Evolutionary conservation across 2,888 invertebrate species (phyloP).

Genomic region (Gisinianus flammeolus): DNA sequence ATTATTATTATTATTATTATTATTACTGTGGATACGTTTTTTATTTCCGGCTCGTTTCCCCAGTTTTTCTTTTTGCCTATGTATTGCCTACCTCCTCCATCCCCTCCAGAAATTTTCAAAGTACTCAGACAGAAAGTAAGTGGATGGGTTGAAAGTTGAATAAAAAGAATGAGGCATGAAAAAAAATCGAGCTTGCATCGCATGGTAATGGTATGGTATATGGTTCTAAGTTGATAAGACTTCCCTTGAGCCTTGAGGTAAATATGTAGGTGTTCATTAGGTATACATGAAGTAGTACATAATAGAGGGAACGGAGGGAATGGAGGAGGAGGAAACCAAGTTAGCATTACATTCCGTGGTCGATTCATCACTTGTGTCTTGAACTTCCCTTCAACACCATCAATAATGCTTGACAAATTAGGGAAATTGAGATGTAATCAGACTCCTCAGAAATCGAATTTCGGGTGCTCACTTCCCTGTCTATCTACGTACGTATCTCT

Average conservation of each 20-base stretch:
- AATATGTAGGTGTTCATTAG: not conserved
- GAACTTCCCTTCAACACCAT: slow-evolving; percentile 14
- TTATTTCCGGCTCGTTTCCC: too few species aligned
- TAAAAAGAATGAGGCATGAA: too few species aligned
- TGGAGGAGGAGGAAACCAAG: not conserved
- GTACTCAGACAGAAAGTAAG: too few species aligned
- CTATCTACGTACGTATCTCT: not conserved
- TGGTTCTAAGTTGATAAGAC: too few species aligned
- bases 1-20: too few species aligned
- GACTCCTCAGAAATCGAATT: slow-evolving; percentile 12
- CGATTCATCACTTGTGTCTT: not conserved
- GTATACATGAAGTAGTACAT: not conserved
- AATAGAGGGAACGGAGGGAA: not conserved
- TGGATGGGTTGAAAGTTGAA: too few species aligned
- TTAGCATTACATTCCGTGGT: not conserved
- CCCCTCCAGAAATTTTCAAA: too few species aligned
- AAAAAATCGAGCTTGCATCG: too few species aligned
- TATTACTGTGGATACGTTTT: too few species aligned
- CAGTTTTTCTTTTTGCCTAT: too few species aligned
- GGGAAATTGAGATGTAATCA: slow-evolving; percentile 40
- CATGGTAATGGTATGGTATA: too few species aligned
- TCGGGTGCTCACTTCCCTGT: slow-evolving; percentile 1
- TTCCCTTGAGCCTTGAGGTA: not conserved
- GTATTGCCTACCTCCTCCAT: too few species aligned
- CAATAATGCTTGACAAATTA: slow-evolving; percentile 43